Conservation (phyloP, 2,113 vertebrate species). For the Pteronura brasiliensis region DNA sequence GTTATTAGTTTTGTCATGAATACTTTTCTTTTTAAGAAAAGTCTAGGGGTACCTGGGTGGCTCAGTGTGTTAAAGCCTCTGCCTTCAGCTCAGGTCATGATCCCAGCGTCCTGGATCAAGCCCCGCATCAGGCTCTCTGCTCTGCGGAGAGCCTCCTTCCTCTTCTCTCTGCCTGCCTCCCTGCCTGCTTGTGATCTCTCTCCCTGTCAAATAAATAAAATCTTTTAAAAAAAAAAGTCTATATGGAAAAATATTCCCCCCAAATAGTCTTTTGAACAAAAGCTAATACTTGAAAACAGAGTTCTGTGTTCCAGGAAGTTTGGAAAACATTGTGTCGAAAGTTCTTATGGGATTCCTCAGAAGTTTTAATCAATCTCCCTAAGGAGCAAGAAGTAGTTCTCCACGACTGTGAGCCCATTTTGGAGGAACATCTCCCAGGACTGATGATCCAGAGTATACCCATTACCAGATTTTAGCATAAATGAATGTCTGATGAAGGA, state of each 20-base stretch:
- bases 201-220: no score
- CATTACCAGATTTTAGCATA: background rate
- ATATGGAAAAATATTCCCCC: background rate
- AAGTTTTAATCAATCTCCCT: background rate
- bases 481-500: background rate
- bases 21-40: background rate
- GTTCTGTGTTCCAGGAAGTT: background rate
- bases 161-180: no score
- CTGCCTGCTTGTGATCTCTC: no score
- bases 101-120: no score
- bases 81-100: no score
- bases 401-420: background rate
- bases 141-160: no score
- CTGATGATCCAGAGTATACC: background rate
- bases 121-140: no score
- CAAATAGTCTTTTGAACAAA: background rate
- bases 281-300: background rate
- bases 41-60: no score
- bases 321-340: background rate
- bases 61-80: no score
- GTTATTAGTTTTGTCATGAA: background rate
- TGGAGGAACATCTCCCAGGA: background rate
- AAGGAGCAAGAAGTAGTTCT: background rate
- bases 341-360: background rate
- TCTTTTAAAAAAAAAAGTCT: background rate